Base-by-base conservation (phyloP, 2,113 vertebrate species). In the Corythaeola cristata region DNA sequence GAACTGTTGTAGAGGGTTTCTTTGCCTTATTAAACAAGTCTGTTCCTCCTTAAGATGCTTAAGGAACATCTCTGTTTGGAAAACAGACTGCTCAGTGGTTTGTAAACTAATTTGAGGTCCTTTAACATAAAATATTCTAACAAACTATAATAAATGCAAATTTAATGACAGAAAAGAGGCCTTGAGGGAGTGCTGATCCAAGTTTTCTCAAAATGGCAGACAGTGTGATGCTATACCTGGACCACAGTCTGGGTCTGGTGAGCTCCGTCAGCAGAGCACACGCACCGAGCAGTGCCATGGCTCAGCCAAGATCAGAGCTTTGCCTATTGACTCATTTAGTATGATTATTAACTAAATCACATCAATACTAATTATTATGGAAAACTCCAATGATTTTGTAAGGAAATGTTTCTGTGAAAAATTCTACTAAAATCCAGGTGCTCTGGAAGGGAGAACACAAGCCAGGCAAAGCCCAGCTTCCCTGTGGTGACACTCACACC, bases 281-380 rank as follows among this genome's bases (percentile, higher is more conserved):
- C 0, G 3, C 33, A 37, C 52, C 0, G 0, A 59, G 64, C 67
- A 52, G 35, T 8, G 6, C 69, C 67, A 71, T 62, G 86, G 68
- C 64, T 66, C 72, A 62, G 76, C 16, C 21, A 10, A 33, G 16
- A 84, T 23, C 39, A 92, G 33, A 77, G 33, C 44, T 89, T 53
- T 66, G 23, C 33, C 33, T 58, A 6, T 17, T 41, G 63, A 49
- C 24, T 86, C n/a, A 69, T 47, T 64, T 85, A 59, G 39, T 64
- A 16, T 10, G 44, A 72, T 45, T 73, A 89, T 63, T 80, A 62
- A 74, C 35, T 66, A 80, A 74, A 80, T 60, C 30, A 80, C 20
- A 39, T 49, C 66, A 32, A 28, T 55, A 75, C 41, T 32, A 50
- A 67, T 88, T 62, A 58, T 14, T 58, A 59, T 14, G 6, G 52